These are phyloP conservation scores for Brachyptera putata DNA, from an alignment of 2,888 invertebrate genomes.

Conservation along the genomic window DNA sequence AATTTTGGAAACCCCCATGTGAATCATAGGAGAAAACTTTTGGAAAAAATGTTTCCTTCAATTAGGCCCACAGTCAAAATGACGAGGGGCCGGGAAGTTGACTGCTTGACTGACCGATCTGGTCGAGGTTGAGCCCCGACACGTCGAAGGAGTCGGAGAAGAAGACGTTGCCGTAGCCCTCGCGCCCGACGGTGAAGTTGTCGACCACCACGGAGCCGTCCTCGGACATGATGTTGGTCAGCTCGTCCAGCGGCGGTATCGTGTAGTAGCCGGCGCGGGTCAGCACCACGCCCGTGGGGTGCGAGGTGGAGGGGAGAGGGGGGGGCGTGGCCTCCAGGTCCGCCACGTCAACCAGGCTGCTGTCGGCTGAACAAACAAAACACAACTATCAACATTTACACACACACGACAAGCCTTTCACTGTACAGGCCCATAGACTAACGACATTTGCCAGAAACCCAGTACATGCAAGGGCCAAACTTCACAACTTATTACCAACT, in stretches of 20 bases:
- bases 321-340: constrained; percentile 21
- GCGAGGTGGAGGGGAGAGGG: constrained; percentile 45
- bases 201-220: constrained; percentile 80
- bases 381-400: too few species aligned
- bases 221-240: constrained; percentile 65
- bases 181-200: constrained; percentile 82
- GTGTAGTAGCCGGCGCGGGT: constrained; percentile 86
- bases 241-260: constrained; percentile 76
- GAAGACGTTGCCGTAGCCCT: constrained; percentile 85
- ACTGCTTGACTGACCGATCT: constrained; percentile 69
- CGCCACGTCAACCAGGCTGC: constrained; percentile 24
- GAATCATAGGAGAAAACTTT: too few species aligned
- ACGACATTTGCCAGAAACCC: too few species aligned
- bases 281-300: constrained; percentile 73
- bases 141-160: constrained; percentile 83
- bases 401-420: too few species aligned
- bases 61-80: too few species aligned
- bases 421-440: too few species aligned
- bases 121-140: constrained; percentile 79
- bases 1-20: too few species aligned
- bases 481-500: too few species aligned
- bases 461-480: too few species aligned
- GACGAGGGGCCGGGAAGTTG: too few species aligned
- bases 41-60: too few species aligned
- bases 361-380: neutral